Evolutionary conservation across 2,113 vertebrate genomes (phyloP), one percentile per base, ranked within the genome.

Genomic region (Platichthys stellatus): DNA sequence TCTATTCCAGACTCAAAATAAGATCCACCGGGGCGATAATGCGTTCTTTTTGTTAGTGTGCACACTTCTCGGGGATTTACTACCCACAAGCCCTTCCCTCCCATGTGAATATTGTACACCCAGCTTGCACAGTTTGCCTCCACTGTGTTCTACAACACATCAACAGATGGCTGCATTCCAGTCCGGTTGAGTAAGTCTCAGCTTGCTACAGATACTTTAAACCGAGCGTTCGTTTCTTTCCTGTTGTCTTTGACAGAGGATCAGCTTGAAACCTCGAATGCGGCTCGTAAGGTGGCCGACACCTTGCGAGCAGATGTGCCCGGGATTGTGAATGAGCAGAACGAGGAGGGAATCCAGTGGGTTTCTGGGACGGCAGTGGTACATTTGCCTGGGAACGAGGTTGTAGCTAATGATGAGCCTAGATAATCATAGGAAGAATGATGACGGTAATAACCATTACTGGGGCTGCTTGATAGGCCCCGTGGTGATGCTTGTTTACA

Each of bases 361-460:
- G 23, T 72, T 67, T 64, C 58, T 56, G 15, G 26, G 26, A 43
- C 57, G 53, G 62, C 63, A 53, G 54, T 62, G 45, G 31, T 77
- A 40, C 72, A 72, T 76, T 83, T 76, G 74, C 69, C 69, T 54
- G 57, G 35, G 49, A 84, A 66, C 23, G 15, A 69, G 73, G 82
- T 69, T 81, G 13, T 31, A 59, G 72, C 77, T 78, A 82, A 84
- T 21, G 70, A 88, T 13, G 40, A 75, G 71, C 80, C 56, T 58
- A 64, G 88, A 86, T 88, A 90, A 91, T 91, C 86, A 86, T 56
- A 79, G 69, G 59, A 83, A 90, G 88, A 92, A 84, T 75, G 72
- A 92, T 91, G 85, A 83, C 14, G 78, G 87, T 76, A 89, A 92
- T 92, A 90, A 92, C 86, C 88, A 90, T 91, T 90, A 90, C 85